Evolutionary conservation across 2,113 vertebrate species (phyloP).

Genomic region (Uria aalge): DNA sequence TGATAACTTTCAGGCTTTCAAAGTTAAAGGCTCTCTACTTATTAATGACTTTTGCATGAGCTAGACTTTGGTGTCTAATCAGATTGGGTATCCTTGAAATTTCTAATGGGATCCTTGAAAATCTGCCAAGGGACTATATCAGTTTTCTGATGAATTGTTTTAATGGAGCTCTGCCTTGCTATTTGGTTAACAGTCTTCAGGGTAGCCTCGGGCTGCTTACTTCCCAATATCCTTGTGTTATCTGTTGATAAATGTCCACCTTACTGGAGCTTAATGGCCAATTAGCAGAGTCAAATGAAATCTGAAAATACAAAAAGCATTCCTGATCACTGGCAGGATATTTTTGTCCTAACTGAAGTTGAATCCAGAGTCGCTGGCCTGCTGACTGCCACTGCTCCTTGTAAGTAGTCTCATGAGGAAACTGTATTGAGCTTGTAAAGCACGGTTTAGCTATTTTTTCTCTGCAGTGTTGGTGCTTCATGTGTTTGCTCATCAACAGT

Average conservation of each 20-base stretch:
- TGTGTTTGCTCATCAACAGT: neutral
- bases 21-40: neutral
- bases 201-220: constrained; percentile 36
- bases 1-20: neutral
- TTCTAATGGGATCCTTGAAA: constrained; percentile 56
- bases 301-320: constrained; percentile 1
- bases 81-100: constrained; percentile 29
- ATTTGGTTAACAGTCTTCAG: constrained; percentile 35
- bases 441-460: neutral
- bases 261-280: constrained; percentile 28
- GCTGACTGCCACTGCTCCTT: neutral
- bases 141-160: constrained; percentile 52
- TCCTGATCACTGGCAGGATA: constrained; percentile 8
- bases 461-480: neutral
- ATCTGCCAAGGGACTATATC: constrained; percentile 7
- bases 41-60: neutral
- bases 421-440: neutral
- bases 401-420: neutral
- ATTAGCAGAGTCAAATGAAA: constrained; percentile 54
- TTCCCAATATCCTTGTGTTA: constrained; percentile 46
- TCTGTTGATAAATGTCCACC: constrained; percentile 35
- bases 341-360: neutral
- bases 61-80: neutral
- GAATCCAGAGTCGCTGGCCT: neutral
- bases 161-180: constrained; percentile 32